Base-by-base conservation (phyloP, 2,113 vertebrate species). In the Drymodes brunneopygia region DNA sequence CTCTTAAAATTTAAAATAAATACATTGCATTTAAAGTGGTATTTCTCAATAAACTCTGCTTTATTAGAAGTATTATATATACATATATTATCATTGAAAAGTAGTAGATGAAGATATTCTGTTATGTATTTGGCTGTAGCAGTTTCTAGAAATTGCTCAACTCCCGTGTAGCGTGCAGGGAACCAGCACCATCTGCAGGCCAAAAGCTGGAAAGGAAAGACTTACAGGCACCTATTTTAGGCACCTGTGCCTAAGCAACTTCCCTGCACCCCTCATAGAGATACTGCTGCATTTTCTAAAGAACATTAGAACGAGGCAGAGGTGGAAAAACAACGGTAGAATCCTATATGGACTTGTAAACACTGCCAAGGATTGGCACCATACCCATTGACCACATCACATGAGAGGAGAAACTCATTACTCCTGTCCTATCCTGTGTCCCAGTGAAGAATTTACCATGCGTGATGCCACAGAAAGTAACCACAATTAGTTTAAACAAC, bases 181-280 rank as follows among this genome's bases (percentile, higher is more conserved):
- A 86, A 69, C 14, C 61, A 90, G 82, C 82, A 67, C 94, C 93
- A 96, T n/a, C 94, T 96, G 29, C 65, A 81, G 93, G 77, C 56
- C n/a, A 74, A 36, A 65, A 60, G 8, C 38, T 80, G 48, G 35
- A 65, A 74, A 62, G 72, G 24, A 54, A 50, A 75, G 35, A 48
- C 33, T 45, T 17, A 6, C 0, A 50, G 33, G 10, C 33, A 40
- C 25, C 24, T 60, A 14, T 42, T 58, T 16, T 29, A n/a, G 36
- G 13, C 17, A 48, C 12, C 7, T 65, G 29, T 29, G 29, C 40
- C 23, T 38, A 8, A 84, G 64, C 23, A 57, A 5, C 21, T 74
- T 78, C 35, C 33, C 27, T 33, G 29, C 20, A 28, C 9, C 9
- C 3, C 11, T 66, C 60, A 3, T 0, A 33, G 44, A 75, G 35